Base-by-base conservation (phyloP, 37 sponge, comb jelly and placozoan species). In the Beroe ovata region DNA sequence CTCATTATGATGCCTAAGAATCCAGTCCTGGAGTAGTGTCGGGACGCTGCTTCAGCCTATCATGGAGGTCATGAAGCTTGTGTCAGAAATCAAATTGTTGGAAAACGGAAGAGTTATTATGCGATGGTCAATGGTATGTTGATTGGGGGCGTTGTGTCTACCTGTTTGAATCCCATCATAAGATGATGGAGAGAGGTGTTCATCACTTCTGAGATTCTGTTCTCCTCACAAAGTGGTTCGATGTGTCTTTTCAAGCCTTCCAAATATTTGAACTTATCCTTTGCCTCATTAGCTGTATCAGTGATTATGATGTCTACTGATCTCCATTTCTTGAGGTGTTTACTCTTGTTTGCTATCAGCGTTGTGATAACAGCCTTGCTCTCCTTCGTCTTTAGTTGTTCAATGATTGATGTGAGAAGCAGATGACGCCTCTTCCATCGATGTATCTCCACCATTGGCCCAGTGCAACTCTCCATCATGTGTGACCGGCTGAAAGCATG, bases 371-470 rank as follows among this genome's bases (percentile, higher is more conserved):
- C 92, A 11, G 72, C 81, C 58, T 72, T 94, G 72, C 93, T 90
- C 59, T 94, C 94, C 60, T 93, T 94, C 41, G 88, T 88, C 89
- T 93, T 96, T 42, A 96, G 91, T 88, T 96, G 97, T 59, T 94
- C 95, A 30, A 92, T 91, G 26, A 96, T 72, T 29, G 93, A 90
- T 0, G 64, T 81, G 23, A 96, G 90, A 23, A 96, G 61, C 0
- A 88, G 42, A 58, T 92, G 91, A 16, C 95, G 91, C 20, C 93
- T 72, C 81, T 92, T 92, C 95, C 95, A 94, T 35, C 95, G 92
- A 59, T 89, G 89, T 40, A 92, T 72, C 90, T 96, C 97, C 58
- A 92, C 64, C 64, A 93, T 59, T 0, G 93, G 92, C 32, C 92
- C 81, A 19, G 91, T 54, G 60, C 39, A 40, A 22, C 64, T 89